Base-by-base conservation (phyloP, 2,113 vertebrate genomes). In the Otus sunia region DNA sequence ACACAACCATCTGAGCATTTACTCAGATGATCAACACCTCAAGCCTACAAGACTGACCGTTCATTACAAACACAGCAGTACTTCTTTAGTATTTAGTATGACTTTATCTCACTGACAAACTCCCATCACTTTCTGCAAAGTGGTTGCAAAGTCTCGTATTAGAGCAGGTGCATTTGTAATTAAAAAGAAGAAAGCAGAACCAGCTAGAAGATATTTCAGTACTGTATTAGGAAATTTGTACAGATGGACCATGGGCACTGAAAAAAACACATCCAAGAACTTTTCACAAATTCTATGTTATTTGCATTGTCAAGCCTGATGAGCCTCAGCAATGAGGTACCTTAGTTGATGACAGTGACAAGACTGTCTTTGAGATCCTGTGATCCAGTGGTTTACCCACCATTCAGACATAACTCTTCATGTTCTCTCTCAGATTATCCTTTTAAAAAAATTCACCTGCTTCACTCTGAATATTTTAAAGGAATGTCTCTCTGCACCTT, bases 231-330 rank as follows among this genome's bases (percentile, higher is more conserved):
- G 9, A 50, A 75, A 72, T 52, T 7, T 8, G 10, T 23, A 76
- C 55, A 59, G 67, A 43, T 0, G 1, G 27, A 50, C 19, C 1
- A 3, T 4, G 4, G 34, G 32, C 8, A 30, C 25, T 72, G 53
- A 43, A 43, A 85, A 88, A n/a, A 89, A 60, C 5, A 26, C 12
- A 63, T 32, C 12, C 12, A 43, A 53, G 45, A 73, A 85, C 19
- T 26, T 19, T 13, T 23, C 67, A 52, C 15, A 53, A 27, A 37
- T 39, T 47, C 55, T 17, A n/a, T 22, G 32, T 29, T 78, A 59
- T 41, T 67, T 37, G 32, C 20, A 11, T 2, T 68, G 34, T 34
- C 49, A 78, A 82, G 76, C 18, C 29, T 3, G 3, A 59, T 17
- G 9, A 90, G 67, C 36, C 69, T 71, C 60, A 72, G 43, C 43